Evolutionary conservation across 2,113 vertebrate species (phyloP).

Genomic region (Salvelinus fontinalis): DNA sequence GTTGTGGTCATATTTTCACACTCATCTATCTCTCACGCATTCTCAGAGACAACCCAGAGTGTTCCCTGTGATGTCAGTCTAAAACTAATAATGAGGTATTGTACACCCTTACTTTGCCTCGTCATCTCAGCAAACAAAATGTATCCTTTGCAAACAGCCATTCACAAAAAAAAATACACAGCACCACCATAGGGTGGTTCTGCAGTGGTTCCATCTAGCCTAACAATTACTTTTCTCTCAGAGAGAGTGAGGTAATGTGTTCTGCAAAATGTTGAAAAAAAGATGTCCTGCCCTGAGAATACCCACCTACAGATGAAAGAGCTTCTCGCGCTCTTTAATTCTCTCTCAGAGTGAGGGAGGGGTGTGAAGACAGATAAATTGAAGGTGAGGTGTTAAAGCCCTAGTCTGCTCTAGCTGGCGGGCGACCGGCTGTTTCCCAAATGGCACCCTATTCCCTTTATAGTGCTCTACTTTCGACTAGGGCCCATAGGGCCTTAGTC

Average conservation of each 20-base stretch:
- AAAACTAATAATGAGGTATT: no score
- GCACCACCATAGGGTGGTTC: not conserved
- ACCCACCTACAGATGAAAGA: not conserved
- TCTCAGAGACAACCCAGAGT: no score
- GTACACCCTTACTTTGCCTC: no score
- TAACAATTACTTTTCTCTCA: not conserved
- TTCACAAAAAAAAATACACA: no score
- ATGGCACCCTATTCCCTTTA: no score
- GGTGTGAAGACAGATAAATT: not conserved
- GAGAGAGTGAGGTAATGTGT: not conserved
- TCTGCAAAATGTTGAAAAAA: not conserved
- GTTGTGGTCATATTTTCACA: no score
- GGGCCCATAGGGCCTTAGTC: no score
- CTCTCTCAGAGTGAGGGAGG: not conserved
- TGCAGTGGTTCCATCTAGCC: not conserved
- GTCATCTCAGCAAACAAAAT: no score
- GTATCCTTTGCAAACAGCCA: not conserved
- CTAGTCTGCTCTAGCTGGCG: not conserved
- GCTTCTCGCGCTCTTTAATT: not conserved
- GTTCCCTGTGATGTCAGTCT: no score
- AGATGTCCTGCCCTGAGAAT: not conserved
- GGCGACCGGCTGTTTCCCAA: not conserved
- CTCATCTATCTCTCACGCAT: no score
- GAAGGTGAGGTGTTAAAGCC: constrained; percentile 1
- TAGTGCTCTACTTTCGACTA: no score